A percentile compares a stretch with the other conserved stretches of the same genome.
These are phyloP conservation scores for Lagorchestes hirsutus DNA, from an alignment of 2,797 vertebrate species.

Conservation along the genomic window DNA sequence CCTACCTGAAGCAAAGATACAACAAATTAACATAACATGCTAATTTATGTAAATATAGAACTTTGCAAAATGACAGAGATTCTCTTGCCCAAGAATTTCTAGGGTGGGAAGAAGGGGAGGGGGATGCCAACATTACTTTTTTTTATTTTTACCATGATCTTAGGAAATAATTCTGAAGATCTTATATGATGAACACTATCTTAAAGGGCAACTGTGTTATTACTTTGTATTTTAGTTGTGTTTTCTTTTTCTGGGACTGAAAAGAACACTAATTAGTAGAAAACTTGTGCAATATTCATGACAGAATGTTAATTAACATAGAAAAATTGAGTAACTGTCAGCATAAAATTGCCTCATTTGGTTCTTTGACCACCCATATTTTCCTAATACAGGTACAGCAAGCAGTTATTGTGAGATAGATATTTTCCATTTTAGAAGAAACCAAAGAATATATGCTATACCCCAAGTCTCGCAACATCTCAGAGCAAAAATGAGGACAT, in stretches of 20 bases:
- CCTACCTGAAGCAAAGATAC: slow-evolving; percentile 63
- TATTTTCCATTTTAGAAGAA: background rate
- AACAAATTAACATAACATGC: slow-evolving; percentile 35
- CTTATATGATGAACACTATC: slow-evolving; percentile 33
- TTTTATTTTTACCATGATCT: slow-evolving; percentile 27
- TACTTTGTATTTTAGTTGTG: slow-evolving; percentile 3
- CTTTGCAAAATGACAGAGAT: slow-evolving; percentile 41
- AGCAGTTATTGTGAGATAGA: background rate
- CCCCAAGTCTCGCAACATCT: background rate
- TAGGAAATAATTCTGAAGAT: slow-evolving; percentile 41
- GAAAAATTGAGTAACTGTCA: background rate
- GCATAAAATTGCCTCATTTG: background rate
- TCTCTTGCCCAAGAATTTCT: slow-evolving; percentile 31
- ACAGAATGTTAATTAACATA: background rate
- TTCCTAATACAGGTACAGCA: background rate
- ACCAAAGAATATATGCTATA: background rate
- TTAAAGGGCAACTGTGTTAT: slow-evolving; percentile 36
- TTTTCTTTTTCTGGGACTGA: slow-evolving; percentile 23
- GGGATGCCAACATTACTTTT: slow-evolving; percentile 28
- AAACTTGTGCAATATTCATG: background rate
- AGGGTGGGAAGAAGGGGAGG: background rate
- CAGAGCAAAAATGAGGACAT: background rate
- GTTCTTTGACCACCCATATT: background rate
- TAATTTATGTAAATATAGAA: slow-evolving; percentile 63
- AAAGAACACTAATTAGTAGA: slow-evolving; percentile 30